Percentiles rank a stretch among this genome's conserved stretches.
Conservation (phyloP, 35 echinoderm and acorn worm species). For the Ophioderma brevispina region DNA sequence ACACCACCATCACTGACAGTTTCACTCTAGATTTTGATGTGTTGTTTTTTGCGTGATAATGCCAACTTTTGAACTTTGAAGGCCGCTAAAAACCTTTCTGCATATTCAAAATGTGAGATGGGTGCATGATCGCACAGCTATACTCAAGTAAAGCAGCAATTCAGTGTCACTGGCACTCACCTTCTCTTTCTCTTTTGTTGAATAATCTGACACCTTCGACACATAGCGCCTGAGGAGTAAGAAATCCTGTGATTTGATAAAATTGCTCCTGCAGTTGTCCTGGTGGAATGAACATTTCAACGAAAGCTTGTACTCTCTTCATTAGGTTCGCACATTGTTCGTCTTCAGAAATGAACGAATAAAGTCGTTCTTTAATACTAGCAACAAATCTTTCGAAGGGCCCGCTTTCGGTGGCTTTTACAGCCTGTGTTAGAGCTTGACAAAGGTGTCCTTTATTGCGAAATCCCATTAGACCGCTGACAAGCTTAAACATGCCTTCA, state of each 20-base stretch:
- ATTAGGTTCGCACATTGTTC: not conserved
- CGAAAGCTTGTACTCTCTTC: not conserved
- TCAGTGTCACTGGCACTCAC: too few relatives aligned
- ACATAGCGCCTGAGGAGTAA: not conserved
- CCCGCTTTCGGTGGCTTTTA: not conserved
- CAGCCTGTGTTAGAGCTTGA: not conserved
- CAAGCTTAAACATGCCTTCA: not conserved
- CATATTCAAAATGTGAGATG: too few relatives aligned
- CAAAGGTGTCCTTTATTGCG: not conserved
- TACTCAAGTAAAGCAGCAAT: too few relatives aligned
- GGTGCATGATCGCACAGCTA: too few relatives aligned
- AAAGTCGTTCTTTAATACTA: not conserved
- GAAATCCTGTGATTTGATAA: not conserved
- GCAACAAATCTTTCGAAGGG: not conserved
- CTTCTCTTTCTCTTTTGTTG: not conserved
- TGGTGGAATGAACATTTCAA: not conserved
- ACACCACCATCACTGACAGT: too few relatives aligned
- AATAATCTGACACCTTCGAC: not conserved
- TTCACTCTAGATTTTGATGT: too few relatives aligned
- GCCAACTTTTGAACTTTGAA: too few relatives aligned
- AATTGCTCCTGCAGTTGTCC: not conserved
- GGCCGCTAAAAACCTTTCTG: too few relatives aligned
- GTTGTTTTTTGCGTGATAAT: too few relatives aligned
- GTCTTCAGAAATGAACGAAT: not conserved
- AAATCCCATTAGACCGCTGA: not conserved